Conservation (phyloP, 2,797 vertebrate species). For the Pipistrellus pipistrellus region DNA sequence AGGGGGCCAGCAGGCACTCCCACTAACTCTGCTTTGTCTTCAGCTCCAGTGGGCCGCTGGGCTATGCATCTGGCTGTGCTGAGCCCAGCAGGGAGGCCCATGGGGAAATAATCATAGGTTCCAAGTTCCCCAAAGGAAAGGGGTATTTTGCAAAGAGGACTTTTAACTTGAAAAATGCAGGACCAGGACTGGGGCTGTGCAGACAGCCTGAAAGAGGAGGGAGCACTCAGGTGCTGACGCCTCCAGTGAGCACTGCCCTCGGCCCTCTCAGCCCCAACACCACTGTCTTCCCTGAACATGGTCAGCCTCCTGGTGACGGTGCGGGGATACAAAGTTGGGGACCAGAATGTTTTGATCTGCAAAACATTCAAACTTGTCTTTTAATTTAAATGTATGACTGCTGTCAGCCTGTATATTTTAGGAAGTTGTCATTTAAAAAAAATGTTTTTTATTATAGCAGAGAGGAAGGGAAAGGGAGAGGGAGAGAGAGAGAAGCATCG, state of each 20-base stretch:
- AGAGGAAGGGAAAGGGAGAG: too few relatives aligned
- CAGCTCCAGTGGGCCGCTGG: slow-evolving; percentile 53
- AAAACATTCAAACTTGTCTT: slow-evolving; percentile 3
- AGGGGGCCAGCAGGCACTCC: background rate
- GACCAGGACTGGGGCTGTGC: slow-evolving; percentile 11
- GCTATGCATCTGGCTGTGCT: slow-evolving; percentile 49
- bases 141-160: slow-evolving; percentile 66
- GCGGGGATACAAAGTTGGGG: too few relatives aligned
- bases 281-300: background rate
- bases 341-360: too few relatives aligned
- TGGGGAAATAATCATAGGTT: slow-evolving; percentile 74
- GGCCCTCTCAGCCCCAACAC: background rate
- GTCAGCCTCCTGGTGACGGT: background rate
- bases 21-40: slow-evolving; percentile 77
- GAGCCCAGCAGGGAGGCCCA: slow-evolving; percentile 70
- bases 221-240: background rate
- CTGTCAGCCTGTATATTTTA: background rate
- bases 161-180: slow-evolving; percentile 68
- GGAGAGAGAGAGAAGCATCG: too few relatives aligned
- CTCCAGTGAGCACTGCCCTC: background rate
- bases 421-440: background rate
- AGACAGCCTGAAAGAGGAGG: background rate
- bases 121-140: slow-evolving; percentile 64
- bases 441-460: too few relatives aligned
- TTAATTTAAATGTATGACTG: background rate